Evolutionary conservation across 2,888 invertebrate genomes (phyloP).

Genomic region (Drosophila niveifrons): DNA sequence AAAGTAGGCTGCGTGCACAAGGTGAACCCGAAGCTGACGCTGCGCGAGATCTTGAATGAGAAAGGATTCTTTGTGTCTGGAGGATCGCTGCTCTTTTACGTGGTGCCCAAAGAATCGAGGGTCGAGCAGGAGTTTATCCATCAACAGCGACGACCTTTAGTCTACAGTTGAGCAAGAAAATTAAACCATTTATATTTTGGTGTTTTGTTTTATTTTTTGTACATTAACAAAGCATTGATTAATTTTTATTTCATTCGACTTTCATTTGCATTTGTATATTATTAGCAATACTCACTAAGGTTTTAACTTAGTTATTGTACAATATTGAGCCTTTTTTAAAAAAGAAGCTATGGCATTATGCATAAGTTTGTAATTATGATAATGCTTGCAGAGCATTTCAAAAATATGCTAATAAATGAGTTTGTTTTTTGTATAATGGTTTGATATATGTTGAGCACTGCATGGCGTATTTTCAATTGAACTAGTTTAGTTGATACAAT

Average conservation of each 20-base stretch:
- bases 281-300: slow-evolving; percentile 15
- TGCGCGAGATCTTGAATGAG: slow-evolving; percentile 87
- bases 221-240: slow-evolving; percentile 62
- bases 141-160: slow-evolving; percentile 75
- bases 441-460: neutral
- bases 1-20: slow-evolving; percentile 87
- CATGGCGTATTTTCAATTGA: slow-evolving; percentile 13
- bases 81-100: slow-evolving; percentile 83
- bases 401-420: slow-evolving; percentile 4
- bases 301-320: slow-evolving; percentile 65
- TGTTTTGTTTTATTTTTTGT: slow-evolving; percentile 27
- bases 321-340: slow-evolving; percentile 65
- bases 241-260: slow-evolving; percentile 36
- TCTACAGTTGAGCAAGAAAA: slow-evolving; percentile 59
- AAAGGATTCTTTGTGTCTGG: slow-evolving; percentile 85
- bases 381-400: slow-evolving; percentile 34
- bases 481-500: slow-evolving; percentile 25
- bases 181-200: slow-evolving; percentile 23
- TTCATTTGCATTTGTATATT: slow-evolving; percentile 32
- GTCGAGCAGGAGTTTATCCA: slow-evolving; percentile 83
- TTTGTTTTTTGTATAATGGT: neutral
- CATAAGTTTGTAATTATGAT: slow-evolving; percentile 21
- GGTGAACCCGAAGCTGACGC: slow-evolving; percentile 87
- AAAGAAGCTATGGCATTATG: slow-evolving; percentile 57
- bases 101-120: slow-evolving; percentile 80